Conservation (phyloP, 2,113 vertebrate genomes). For the Odobenus rosmarus region DNA sequence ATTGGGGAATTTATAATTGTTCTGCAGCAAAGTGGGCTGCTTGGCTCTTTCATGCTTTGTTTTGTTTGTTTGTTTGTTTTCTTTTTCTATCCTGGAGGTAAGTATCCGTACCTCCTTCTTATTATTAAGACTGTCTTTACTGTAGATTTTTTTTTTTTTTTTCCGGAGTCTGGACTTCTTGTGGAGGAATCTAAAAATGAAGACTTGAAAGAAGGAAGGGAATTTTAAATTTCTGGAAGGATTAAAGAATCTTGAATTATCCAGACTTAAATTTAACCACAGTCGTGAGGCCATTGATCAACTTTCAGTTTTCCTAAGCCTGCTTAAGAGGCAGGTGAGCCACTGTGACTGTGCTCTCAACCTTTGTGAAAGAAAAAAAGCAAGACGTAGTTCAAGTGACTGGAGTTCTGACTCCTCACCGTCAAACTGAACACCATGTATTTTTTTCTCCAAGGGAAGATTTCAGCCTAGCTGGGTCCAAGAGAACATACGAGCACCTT, state of each 20-base stretch:
- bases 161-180: not conserved
- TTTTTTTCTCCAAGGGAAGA: constrained; percentile 60
- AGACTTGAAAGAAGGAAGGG: not conserved
- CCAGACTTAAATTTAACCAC: not conserved
- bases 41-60: not conserved
- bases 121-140: not conserved
- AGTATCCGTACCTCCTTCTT: not conserved
- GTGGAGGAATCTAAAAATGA: not conserved
- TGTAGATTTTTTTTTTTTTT: not conserved
- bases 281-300: not conserved
- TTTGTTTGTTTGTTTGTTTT: not conserved
- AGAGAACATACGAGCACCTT: constrained; percentile 71
- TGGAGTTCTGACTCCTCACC: constrained; percentile 43
- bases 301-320: constrained; percentile 54
- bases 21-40: not conserved
- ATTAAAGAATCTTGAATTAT: not conserved
- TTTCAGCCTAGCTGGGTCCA: constrained; percentile 54
- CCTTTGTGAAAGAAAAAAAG: constrained; percentile 29
- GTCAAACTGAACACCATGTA: constrained; percentile 30
- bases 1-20: not conserved
- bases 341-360: not conserved
- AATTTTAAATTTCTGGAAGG: not conserved
- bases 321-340: not conserved
- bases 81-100: not conserved
- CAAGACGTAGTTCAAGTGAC: not conserved